Conservation (phyloP, 1,140 invertebrate species). For the Eubasilissa regina region DNA sequence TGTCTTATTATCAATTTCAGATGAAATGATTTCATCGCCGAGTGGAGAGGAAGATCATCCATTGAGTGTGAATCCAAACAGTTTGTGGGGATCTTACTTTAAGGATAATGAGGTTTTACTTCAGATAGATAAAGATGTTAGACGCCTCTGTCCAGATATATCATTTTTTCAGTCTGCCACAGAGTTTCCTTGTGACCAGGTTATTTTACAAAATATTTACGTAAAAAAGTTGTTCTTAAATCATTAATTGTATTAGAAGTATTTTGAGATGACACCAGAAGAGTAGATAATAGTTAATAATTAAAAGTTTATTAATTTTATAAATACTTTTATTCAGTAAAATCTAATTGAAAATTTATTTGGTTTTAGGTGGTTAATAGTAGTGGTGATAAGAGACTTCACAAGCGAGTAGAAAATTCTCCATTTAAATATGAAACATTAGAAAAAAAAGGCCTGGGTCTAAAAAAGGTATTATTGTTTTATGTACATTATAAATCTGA, state of each 20-base stretch:
- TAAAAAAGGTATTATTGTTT: constrained; percentile 81
- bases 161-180: constrained; percentile 97
- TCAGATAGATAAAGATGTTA: constrained; percentile 98
- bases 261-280: too few relatives aligned
- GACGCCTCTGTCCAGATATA: constrained; percentile 95
- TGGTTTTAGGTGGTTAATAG: neutral
- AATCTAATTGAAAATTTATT: too few relatives aligned
- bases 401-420: constrained; percentile 89
- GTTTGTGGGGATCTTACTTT: constrained; percentile 92
- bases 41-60: constrained; percentile 87
- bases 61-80: constrained; percentile 93
- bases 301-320: too few relatives aligned
- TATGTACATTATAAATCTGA: neutral
- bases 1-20: constrained; percentile 68
- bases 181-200: constrained; percentile 85
- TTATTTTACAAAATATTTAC: constrained; percentile 65
- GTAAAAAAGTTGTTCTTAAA: neutral
- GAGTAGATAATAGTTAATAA: too few relatives aligned
- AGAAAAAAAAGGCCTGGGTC: constrained; percentile 88
- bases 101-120: constrained; percentile 97
- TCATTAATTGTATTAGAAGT: neutral
- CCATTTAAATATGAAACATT: constrained; percentile 91
- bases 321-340: too few relatives aligned
- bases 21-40: constrained; percentile 87
- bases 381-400: constrained; percentile 82